Evolutionary conservation across 2,888 invertebrate genomes (phyloP), one percentile per base, ranked within the genome.

Genomic region (Plebejus anna): DNA sequence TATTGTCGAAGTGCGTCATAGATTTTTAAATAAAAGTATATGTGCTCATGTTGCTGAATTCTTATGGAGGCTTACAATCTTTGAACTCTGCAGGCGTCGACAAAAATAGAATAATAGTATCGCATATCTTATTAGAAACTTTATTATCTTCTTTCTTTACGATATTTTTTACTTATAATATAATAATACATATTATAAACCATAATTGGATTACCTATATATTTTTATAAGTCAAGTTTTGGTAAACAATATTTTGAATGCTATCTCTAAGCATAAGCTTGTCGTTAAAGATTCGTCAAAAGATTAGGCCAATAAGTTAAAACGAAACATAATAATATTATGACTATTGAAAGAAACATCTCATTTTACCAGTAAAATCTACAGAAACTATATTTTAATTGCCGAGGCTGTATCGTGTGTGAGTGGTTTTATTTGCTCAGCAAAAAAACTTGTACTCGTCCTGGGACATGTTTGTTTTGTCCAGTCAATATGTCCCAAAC

Each of bases 401-500:
- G 11, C 66, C 32, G 66, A 66, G 6, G 9, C 4, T 36, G 66
- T 47, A 9, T 11, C 2, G 47, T 47, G 47, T 66, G 32, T 16
- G 36, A 32, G 66, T 36, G 32, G 13, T 16, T 36, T 66, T 66
- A 66, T 66, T 66, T 66, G 66, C 32, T 32, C 66, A 66, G 32
- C 32, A 66, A 36, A 66, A 36, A 66, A 77, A 70, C 70, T 61
- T 28, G 47, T 77, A 59, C 75, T 75, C 42, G 77, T 75, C 75
- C 57, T 57, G 75, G 75, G 75, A 75, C 70, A 36, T 70, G 75
- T 71, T 66, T 66, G 66, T 66, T 66, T 66, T 36, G 66, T 66
- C 32, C 66, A 66, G 66, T 66, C 66, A 36, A 66, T 66, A 13
- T 66, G 36, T 66, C 32, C 66, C 16, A 66, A 66, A 32, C 13